Conservation (phyloP, 2,113 vertebrate species). For the Herpetotheres cachinnans region DNA sequence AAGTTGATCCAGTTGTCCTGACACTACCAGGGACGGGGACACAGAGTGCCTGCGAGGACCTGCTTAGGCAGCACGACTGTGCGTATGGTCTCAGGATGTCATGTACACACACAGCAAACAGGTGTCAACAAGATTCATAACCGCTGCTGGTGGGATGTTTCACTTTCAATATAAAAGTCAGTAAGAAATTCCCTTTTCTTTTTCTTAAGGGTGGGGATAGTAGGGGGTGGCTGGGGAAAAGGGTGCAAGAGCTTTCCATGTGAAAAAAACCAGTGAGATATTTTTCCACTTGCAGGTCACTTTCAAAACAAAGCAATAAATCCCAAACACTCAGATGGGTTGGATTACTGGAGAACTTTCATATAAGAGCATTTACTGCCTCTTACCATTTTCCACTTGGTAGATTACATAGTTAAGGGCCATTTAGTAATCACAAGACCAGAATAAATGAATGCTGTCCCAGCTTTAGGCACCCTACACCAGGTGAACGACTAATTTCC, state of each 20-base stretch:
- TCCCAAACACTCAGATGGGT: neutral
- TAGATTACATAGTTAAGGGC: neutral
- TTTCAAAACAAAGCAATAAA: neutral
- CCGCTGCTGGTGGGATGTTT: neutral
- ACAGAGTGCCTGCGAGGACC: neutral
- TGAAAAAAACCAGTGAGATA: neutral
- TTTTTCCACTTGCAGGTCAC: neutral
- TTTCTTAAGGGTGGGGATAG: neutral
- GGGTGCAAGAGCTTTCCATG: neutral
- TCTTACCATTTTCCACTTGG: neutral
- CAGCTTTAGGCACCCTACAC: neutral
- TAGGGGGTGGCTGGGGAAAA: neutral
- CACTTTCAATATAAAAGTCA: neutral
- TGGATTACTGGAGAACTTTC: neutral
- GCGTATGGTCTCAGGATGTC: rapidly evolving
- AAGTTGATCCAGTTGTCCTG: neutral
- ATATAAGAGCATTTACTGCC: neutral
- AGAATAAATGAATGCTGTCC: neutral
- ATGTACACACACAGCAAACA: neutral
- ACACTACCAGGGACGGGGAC: neutral
- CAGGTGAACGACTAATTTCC: neutral
- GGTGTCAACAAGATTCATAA: rapidly evolving
- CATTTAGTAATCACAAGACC: neutral
- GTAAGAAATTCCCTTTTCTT: neutral
- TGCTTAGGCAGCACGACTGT: no score